phyloP scores from a whole-genome alignment of 2,113 vertebrate species.

The Lampris megalopsis region DNA sequence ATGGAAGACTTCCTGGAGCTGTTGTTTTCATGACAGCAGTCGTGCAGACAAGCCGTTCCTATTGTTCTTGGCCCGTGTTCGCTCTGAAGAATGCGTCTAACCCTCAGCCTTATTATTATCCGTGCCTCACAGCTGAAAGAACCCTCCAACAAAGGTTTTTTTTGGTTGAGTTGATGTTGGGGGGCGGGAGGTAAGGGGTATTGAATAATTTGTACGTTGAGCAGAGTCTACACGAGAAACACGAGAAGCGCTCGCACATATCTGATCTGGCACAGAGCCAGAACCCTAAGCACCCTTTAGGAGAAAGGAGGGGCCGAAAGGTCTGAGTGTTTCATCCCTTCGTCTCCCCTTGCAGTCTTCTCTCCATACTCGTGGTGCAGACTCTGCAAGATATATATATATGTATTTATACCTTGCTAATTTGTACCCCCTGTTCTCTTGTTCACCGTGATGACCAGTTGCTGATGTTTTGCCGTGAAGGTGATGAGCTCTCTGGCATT shows the following conservation, averaged over 20 bases:
- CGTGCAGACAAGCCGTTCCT: constrained; percentile 44
- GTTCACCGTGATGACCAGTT: constrained; percentile 49
- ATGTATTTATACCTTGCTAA: not conserved
- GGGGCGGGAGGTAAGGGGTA: constrained; percentile 15
- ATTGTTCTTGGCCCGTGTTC: constrained; percentile 56
- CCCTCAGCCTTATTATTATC: constrained; percentile 68
- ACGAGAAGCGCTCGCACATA: constrained; percentile 55
- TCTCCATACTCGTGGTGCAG: not conserved
- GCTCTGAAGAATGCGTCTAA: constrained; percentile 50
- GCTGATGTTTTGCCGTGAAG: constrained; percentile 34
- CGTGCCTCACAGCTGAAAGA: constrained; percentile 67
- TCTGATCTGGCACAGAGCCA: constrained; percentile 77
- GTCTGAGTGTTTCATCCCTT: constrained; percentile 55
- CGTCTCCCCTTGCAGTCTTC: constrained; percentile 22
- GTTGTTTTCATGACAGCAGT: constrained; percentile 65
- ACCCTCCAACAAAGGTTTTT: constrained; percentile 58
- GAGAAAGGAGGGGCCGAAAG: constrained; percentile 54
- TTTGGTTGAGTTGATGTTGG: constrained; percentile 41
- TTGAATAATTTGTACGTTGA: constrained; percentile 72
- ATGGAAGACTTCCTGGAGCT: constrained; percentile 26
- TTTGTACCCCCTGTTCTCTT: constrained; percentile 23
- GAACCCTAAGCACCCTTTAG: constrained; percentile 53
- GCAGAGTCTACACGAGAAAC: constrained; percentile 69
- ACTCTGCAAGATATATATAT: too few relatives aligned
- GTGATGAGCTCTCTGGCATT: constrained; percentile 38